Conservation (phyloP, 1,140 invertebrate species). For the Cotesia chilonis region DNA sequence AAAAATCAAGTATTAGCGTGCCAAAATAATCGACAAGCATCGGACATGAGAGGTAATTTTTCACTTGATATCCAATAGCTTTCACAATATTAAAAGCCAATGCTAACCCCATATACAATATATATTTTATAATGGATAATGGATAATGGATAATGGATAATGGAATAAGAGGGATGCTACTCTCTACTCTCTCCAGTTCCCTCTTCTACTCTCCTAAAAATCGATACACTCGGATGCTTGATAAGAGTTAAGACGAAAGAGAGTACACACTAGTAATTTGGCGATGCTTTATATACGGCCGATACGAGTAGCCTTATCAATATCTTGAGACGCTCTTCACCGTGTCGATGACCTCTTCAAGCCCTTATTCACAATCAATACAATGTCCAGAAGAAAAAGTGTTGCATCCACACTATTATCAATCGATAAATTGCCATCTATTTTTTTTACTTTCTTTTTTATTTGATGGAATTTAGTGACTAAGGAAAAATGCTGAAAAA, state of each 20-base stretch:
- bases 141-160: not conserved
- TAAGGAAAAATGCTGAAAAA: no score
- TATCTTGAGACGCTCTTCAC: slow-evolving; percentile 1
- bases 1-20: not conserved
- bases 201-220: no score
- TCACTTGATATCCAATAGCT: slow-evolving; percentile 5
- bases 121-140: not conserved
- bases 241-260: slow-evolving; percentile 13
- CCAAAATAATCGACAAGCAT: not conserved
- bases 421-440: not conserved
- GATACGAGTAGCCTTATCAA: slow-evolving; percentile 1
- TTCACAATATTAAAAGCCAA: slow-evolving; percentile 21
- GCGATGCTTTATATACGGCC: not conserved
- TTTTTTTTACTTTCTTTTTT: no score
- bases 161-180: not conserved
- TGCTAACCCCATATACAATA: not conserved
- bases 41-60: slow-evolving; percentile 12
- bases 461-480: no score
- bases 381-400: not conserved
- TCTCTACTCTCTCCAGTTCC: no score
- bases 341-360: slow-evolving; percentile 1
- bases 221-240: not conserved
- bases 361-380: not conserved
- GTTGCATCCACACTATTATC: not conserved
- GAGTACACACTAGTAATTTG: not conserved